Base-by-base conservation (phyloP, 2,888 invertebrate genomes). In the Orchestes rusci region DNA sequence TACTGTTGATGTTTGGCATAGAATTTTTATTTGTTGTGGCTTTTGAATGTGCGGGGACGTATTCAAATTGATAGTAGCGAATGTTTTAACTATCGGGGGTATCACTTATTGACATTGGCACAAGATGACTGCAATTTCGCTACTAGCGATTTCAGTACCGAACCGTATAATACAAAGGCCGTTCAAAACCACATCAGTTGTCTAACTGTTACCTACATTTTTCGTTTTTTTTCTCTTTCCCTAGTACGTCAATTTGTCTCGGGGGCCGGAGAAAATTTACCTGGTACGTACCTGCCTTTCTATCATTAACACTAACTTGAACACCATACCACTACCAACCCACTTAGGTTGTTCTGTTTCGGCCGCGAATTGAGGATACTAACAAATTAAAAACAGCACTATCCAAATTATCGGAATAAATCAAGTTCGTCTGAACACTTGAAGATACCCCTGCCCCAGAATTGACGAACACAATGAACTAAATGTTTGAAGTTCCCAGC, bases 201-300 rank as follows among this genome's bases (percentile, higher is more conserved):
- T 67, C 62, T 67, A 67, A 67, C 62, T 67, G 65, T 66, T 59
- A 66, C 66, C 67, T 70, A 69, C 68, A 69, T 69, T 69, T 70
- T 70, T 66, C 66, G 68, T 69, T 69, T 67, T 66, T 68, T 61
- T 68, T 67, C 69, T 69, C n/a, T 67, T 69, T 69, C 66, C 67
- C 67, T 69, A 70, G 70, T 70, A 69, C 70, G 70, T 69, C 70
- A 70, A 67, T 70, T 68, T 69, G 70, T 70, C 68, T 67, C 69
- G 69, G 69, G 69, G 67, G 69, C 69, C 65, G 70, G 69, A 68
- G 69, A 69, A 64, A 70, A 69, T 69, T 65, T 69, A 63, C 68
- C 70, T 69, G 70, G 70, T 70, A 70, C 66, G 69, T 70, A 70
- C 69, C 63, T 61, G 55, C 64, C 63, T 65, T 65, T 67, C 63